phyloP scores from a whole-genome alignment of 2,888 invertebrate species.

The Drosophila planitibia region DNA sequence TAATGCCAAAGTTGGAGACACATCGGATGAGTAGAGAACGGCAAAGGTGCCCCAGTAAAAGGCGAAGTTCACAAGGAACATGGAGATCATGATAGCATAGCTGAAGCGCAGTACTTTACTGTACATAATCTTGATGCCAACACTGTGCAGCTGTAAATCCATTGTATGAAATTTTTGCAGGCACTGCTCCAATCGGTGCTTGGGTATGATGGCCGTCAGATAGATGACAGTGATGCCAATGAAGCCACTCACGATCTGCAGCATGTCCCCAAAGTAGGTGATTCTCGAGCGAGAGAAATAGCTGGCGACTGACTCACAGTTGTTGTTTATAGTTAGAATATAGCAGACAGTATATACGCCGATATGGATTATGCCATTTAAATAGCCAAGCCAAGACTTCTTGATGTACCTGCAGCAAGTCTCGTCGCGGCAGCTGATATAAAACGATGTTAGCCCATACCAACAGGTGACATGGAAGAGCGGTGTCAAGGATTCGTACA shows the following conservation, averaged over 20 bases:
- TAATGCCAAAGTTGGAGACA: conserved; percentile 73
- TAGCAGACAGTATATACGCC: conserved; percentile 77
- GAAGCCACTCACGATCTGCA: conserved; percentile 83
- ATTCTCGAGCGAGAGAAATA: conserved; percentile 84
- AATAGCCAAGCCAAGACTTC: conserved; percentile 77
- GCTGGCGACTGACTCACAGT: conserved; percentile 83
- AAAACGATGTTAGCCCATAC: conserved; percentile 83
- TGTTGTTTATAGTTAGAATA: conserved; percentile 74
- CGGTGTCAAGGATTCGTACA: conserved; percentile 82
- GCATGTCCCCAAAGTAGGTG: conserved; percentile 82
- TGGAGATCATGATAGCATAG: conserved; percentile 70
- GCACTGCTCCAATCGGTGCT: conserved; percentile 77
- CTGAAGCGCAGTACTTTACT: conserved; percentile 81
- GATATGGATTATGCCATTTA: conserved; percentile 78
- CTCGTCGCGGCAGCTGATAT: conserved; percentile 54
- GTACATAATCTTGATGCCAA: conserved; percentile 84
- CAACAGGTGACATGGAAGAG: conserved; percentile 77
- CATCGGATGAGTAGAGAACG: conserved; percentile 70
- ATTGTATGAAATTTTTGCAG: conserved; percentile 75
- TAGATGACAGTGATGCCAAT: conserved; percentile 83
- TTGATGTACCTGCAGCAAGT: conserved; percentile 67
- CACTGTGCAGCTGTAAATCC: conserved; percentile 75
- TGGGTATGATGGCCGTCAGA: conserved; percentile 79
- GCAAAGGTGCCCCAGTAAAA: conserved; percentile 80
- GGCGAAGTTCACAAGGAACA: conserved; percentile 67